Evolutionary conservation across 2,888 invertebrate species (phyloP), one percentile per base, ranked within the genome.

Genomic region (Minunthozetes semirufus): DNA sequence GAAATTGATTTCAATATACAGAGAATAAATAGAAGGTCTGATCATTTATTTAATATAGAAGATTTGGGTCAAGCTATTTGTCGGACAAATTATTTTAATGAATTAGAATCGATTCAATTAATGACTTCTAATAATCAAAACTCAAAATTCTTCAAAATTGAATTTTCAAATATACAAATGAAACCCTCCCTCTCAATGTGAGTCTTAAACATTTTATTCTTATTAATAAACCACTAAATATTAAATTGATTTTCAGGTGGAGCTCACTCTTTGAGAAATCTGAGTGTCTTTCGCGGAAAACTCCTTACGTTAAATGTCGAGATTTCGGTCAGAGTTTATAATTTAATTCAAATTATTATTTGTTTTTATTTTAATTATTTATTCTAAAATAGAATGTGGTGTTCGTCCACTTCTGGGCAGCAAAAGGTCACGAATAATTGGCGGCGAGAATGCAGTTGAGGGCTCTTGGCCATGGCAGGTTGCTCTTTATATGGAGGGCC

Each of bases 391-490:
- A 78, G 78, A 78, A 38, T 79, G 79, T 38, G 79, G 79, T n/a
- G 25, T 77, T 2, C 71, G 78, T 2, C 77, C 79, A 0, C 48
- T 77, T 48, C 72, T 73, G 0, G 27, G 59, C 0, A 48, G 75
- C 0, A 27, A 42, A 15, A 76, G 78, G 4, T 68, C 76, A 84
- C 89, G 91, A 85, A 90, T 91, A 82, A 91, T 91, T 80, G 91
- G 91, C 75, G 91, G 91, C 77, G 88, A 87, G 74, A 90, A 90
- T 81, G 88, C 90, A 56, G 87, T 88, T 72, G 87, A 89, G 11
- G 91, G 91, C 78, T 88, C 90, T 38, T 91, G 91, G 90, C 91
- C 91, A 4, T 91, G 91, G 91, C 90, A 90, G 84, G 90, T 90
- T n/a, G 91, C 91, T 50, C 86, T 91, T 27, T 91, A 91, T 84